Evolutionary conservation across 2,113 vertebrate species (phyloP).

Genomic region (Micromys minutus): DNA sequence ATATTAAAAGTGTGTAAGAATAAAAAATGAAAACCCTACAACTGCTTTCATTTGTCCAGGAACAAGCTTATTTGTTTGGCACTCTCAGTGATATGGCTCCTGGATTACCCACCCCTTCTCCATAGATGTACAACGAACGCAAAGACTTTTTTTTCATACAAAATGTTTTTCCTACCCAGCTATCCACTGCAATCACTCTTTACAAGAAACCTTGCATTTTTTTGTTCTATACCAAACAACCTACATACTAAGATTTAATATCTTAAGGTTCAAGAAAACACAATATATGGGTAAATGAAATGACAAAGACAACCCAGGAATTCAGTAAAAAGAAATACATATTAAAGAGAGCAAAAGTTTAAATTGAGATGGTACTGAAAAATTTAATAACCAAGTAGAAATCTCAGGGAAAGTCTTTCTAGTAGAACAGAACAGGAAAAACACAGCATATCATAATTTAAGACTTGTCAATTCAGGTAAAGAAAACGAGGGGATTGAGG

Average conservation of each 20-base stretch:
- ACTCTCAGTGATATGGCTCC: not conserved
- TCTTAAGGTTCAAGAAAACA: not conserved
- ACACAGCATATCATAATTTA: not conserved
- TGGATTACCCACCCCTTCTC: not conserved
- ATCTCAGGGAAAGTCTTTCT: not conserved
- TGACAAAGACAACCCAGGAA: not conserved
- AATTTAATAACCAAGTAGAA: not conserved
- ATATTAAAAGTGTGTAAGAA: conserved; percentile 34
- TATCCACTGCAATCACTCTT: not conserved
- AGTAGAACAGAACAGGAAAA: not conserved
- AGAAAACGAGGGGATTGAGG: not conserved
- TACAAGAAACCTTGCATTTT: not conserved
- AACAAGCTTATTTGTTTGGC: not conserved
- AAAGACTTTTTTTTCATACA: not conserved
- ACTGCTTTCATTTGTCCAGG: not conserved
- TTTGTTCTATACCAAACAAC: not conserved
- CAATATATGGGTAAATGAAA: not conserved
- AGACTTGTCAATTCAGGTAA: not conserved
- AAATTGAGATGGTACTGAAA: not conserved
- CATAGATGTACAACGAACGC: not conserved
- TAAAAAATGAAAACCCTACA: not conserved
- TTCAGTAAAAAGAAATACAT: not conserved
- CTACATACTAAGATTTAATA: not conserved
- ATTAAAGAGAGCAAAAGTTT: not conserved
- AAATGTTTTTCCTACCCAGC: not conserved